Base-by-base conservation (phyloP, 2,113 vertebrate genomes). In the Lutjanus erythropterus region DNA sequence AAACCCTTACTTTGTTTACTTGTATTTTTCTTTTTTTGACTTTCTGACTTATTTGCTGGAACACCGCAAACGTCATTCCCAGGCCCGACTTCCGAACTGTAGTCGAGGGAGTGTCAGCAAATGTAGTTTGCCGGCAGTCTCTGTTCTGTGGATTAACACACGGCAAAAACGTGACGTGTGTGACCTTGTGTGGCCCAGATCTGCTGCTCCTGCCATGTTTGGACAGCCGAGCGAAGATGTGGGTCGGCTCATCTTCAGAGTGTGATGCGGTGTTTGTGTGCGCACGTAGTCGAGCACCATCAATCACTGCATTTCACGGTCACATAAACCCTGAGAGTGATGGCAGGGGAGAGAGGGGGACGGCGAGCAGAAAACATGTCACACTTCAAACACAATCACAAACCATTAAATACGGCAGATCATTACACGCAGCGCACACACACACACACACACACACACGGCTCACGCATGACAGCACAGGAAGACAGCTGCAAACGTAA, bases 351-450 rank as follows among this genome's bases (percentile, higher is more conserved):
- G 23, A 0, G 35, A 2, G 27, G n/a, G 46, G 46, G 33, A n/a
- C 3, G 25, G 16, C 1, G 59, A 64, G 33, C 23, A 35, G 68
- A 29, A 41, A 67, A 62, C 70, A 37, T 70, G 79, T 81, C 76
- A 67, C 77, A 68, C 74, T 85, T 81, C 76, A 83, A 87, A 83
- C 82, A 49, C 59, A 15, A 62, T 74, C 55, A 42, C 55, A 70
- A 53, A 0, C 71, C 50, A 21, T 76, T 70, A 68, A 75, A 73
- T 56, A 41, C 6, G 61, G 56, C 29, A 58, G 64, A 15, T 68
- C 50, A 86, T 79, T 49, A 76, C 83, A 56, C 71, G 49, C 27
- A 66, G 12, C 53, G 4, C 42, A 37, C 59, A 27, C 58, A 33
- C n/a, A 10, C n/a, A 76, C 83, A 56, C 71, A 55, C 27, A 66